Evolutionary conservation across 2,888 invertebrate species (phyloP).

Genomic region (Saturnia japonica): DNA sequence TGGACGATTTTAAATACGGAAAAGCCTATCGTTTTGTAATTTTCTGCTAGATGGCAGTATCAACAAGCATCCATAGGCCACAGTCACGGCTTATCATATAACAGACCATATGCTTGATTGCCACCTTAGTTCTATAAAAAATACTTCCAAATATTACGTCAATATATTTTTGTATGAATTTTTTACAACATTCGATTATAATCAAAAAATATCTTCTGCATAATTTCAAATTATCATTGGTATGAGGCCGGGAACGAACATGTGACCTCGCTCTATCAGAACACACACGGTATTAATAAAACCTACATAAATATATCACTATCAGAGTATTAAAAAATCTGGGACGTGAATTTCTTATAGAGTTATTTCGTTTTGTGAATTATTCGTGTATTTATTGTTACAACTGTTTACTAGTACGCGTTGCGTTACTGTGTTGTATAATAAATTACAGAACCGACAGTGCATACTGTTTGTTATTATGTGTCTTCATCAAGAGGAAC

Average conservation of each 20-base stretch:
- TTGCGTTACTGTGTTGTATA: conserved; percentile 21
- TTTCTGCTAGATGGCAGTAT: not conserved
- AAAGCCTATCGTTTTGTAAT: not conserved
- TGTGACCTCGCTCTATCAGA: conserved; percentile 3
- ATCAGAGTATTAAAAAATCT: conserved; percentile 38
- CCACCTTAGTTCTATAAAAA: too few species aligned
- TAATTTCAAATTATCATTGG: not conserved
- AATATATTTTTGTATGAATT: not conserved
- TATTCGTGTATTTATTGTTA: conserved; percentile 50
- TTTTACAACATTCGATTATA: not conserved
- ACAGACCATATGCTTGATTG: too few species aligned
- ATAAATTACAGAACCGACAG: not conserved
- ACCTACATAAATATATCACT: conserved; percentile 10
- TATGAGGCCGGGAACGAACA: not conserved
- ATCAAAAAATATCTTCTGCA: not conserved
- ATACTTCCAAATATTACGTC: not conserved
- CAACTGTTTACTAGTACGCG: conserved; percentile 26
- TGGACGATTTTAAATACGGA: not conserved
- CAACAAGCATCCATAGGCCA: too few species aligned
- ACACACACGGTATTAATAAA: conserved; percentile 6
- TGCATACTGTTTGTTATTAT: not conserved
- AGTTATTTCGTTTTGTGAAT: conserved; percentile 33
- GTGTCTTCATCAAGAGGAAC: not conserved
- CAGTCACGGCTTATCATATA: too few species aligned
- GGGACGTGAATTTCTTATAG: conserved; percentile 45